These are phyloP conservation scores for Emydocephalus ijimae DNA, from an alignment of 2,113 vertebrate species.

Conservation along the genomic window DNA sequence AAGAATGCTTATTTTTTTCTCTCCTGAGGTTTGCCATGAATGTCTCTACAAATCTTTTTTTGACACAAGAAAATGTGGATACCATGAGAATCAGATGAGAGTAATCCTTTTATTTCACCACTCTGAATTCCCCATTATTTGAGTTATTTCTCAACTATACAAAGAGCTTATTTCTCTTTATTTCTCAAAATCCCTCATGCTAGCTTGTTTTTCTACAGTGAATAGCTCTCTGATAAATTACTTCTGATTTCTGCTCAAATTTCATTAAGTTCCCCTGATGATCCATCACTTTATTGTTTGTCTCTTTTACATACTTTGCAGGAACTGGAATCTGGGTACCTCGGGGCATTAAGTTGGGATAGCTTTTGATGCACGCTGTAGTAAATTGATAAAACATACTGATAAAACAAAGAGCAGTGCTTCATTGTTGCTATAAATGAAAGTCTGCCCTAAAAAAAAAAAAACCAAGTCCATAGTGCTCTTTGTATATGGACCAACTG, in stretches of 20 bases:
- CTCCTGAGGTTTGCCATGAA: background rate
- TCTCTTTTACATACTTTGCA: background rate
- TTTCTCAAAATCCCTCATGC: slow-evolving; percentile 15
- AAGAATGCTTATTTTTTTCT: slow-evolving; percentile 1
- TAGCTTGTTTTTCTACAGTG: slow-evolving; percentile 21
- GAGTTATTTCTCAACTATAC: background rate
- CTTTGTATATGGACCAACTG: background rate
- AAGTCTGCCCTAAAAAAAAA: background rate
- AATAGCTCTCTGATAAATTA: slow-evolving; percentile 32
- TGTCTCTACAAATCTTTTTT: slow-evolving; percentile 13
- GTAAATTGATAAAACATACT: background rate
- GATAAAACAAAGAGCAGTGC: slow-evolving; percentile 18
- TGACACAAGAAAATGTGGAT: slow-evolving; percentile 8
- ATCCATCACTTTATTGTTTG: slow-evolving; percentile 13
- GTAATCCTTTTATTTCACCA: slow-evolving; percentile 4
- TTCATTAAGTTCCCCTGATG: slow-evolving; percentile 21
- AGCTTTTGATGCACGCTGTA: background rate
- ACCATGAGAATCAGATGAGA: slow-evolving; percentile 17
- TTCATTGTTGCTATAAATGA: background rate
- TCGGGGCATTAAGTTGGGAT: background rate
- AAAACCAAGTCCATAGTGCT: background rate
- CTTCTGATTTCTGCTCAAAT: slow-evolving; percentile 35
- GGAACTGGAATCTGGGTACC: background rate
- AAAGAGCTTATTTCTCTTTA: background rate
- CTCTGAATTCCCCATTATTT: slow-evolving; percentile 14